Percentiles rank a stretch among this genome's conserved stretches.
phyloP scores from a whole-genome alignment of 2,797 vertebrate genomes.

The Prionace glauca region DNA sequence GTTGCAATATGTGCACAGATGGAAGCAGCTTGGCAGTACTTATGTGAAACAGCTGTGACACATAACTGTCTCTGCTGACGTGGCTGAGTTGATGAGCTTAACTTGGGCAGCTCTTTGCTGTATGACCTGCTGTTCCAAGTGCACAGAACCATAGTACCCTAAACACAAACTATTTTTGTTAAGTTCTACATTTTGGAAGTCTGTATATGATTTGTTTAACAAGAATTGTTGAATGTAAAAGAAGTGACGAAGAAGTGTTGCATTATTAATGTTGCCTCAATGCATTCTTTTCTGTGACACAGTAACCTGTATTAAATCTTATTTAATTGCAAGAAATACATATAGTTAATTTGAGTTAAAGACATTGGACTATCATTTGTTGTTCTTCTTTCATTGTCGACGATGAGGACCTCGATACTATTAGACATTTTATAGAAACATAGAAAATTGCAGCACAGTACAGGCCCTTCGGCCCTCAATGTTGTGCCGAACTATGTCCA shows the following conservation, averaged over 20 bases:
- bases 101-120: not conserved
- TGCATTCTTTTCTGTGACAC: not conserved
- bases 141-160: not conserved
- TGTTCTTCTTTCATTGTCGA: no score
- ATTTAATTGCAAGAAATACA: not conserved
- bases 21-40: not conserved
- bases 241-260: not conserved
- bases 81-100: not conserved
- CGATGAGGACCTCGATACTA: no score
- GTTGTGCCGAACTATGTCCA: no score
- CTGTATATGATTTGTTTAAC: not conserved
- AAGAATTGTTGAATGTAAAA: not conserved
- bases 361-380: not conserved
- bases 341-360: not conserved
- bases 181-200: not conserved
- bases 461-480: no score
- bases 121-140: not conserved
- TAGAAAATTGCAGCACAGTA: no score
- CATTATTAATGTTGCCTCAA: not conserved
- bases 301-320: not conserved
- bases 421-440: no score
- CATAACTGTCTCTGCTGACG: not conserved
- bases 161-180: not conserved
- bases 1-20: not conserved
- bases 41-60: conserved; percentile 19